These are phyloP conservation scores for Brachypalpus laphriformis DNA, from an alignment of 2,888 invertebrate genomes.

Conservation along the genomic window DNA sequence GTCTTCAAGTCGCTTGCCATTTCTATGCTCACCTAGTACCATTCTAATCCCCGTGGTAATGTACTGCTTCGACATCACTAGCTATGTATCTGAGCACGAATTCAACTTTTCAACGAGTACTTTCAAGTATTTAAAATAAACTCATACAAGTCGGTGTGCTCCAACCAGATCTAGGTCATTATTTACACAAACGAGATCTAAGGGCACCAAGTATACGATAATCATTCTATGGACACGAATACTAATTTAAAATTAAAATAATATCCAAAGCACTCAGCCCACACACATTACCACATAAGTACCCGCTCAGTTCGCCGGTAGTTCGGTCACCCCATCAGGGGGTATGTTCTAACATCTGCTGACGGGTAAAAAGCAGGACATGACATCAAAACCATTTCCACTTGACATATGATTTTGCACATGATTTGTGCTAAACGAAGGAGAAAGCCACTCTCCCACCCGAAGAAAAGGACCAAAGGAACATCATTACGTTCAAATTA, in stretches of 20 bases:
- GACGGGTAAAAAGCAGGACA: slow-evolving; percentile 63
- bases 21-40: no score
- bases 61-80: no score
- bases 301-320: not conserved
- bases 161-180: slow-evolving; percentile 53
- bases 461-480: slow-evolving; percentile 9
- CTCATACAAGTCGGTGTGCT: slow-evolving; percentile 26
- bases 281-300: slow-evolving; percentile 7
- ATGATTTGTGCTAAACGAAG: slow-evolving; percentile 51
- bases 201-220: slow-evolving; percentile 33
- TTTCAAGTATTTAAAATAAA: slow-evolving; percentile 18
- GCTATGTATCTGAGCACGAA: no score
- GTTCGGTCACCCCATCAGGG: not conserved
- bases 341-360: slow-evolving; percentile 43
- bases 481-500: slow-evolving; percentile 40
- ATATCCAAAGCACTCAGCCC: slow-evolving; percentile 67
- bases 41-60: no score
- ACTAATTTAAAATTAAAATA: slow-evolving; percentile 70
- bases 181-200: slow-evolving; percentile 55
- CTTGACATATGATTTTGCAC: slow-evolving; percentile 70
- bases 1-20: no score
- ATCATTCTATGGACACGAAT: slow-evolving; percentile 23
- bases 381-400: slow-evolving; percentile 69
- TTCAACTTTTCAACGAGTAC: no score
- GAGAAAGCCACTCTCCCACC: not conserved